Evolutionary conservation across 30 jellyfish, hydroid and myxozoan species (phyloP), one percentile per base, ranked within the genome.

Genomic region (Turritopsis dohrnii): DNA sequence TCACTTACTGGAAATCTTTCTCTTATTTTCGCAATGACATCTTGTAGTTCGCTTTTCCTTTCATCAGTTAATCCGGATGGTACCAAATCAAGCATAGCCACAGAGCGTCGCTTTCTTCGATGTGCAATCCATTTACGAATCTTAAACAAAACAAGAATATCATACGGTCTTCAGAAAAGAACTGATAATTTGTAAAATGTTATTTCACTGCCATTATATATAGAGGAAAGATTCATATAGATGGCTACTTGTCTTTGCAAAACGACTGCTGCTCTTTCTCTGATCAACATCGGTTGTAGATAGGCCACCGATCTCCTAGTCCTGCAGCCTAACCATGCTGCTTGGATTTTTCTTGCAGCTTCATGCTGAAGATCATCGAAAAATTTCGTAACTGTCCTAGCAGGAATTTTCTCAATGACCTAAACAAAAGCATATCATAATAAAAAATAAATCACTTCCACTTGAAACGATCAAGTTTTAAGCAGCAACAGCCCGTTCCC

Each of bases 401-500:
- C 97, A 21, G 97, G 97, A 41, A 90, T 86, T 52, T 79, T 83
- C 53, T 90, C 93, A 7, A 90, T 86, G 22, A 86, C 75, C 97
- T 90, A 28, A 21, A 60, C 65, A 20, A n/a, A n/a, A n/a, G n/a
- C n/a, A n/a, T n/a, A n/a, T n/a, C n/a, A n/a, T n/a, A n/a, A n/a
- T n/a, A n/a, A n/a, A n/a, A n/a, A n/a, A n/a, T n/a, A n/a, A n/a
- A n/a, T n/a, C n/a, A n/a, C n/a, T n/a, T n/a, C n/a, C n/a, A n/a
- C n/a, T n/a, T n/a, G n/a, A n/a, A n/a, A n/a, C n/a, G n/a, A n/a
- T n/a, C n/a, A n/a, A n/a, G n/a, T n/a, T n/a, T n/a, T n/a, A n/a
- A n/a, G n/a, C n/a, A n/a, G n/a, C n/a, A n/a, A n/a, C n/a, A n/a
- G n/a, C n/a, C n/a, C n/a, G n/a, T n/a, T n/a, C n/a, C n/a, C n/a